Conservation (phyloP, 2,888 invertebrate species). For the Phortica okadai region DNA sequence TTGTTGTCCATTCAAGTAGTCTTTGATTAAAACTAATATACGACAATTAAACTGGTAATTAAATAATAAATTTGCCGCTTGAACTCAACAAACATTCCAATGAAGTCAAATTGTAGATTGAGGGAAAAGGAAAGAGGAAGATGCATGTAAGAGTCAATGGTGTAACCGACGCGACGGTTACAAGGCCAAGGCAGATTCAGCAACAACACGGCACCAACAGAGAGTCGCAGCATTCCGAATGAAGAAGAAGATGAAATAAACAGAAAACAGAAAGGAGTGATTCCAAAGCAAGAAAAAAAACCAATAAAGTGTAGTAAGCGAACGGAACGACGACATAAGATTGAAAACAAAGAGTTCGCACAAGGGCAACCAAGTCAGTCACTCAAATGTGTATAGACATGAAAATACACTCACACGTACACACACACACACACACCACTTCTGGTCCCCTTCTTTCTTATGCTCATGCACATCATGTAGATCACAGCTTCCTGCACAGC, state of each 20-base stretch:
- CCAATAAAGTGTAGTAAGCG: constrained; percentile 13
- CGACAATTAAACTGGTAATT: constrained; percentile 25
- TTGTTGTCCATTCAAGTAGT: no score
- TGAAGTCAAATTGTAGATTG: no score
- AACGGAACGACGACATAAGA: constrained; percentile 10
- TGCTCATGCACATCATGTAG: background rate
- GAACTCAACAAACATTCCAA: background rate
- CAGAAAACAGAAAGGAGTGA: background rate
- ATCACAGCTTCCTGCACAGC: constrained; percentile 18
- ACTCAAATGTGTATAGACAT: background rate
- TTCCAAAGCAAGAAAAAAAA: background rate
- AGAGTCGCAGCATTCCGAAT: background rate
- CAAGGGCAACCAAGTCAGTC: constrained; percentile 22
- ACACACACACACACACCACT: background rate
- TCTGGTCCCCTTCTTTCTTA: no score
- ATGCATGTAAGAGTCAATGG: no score
- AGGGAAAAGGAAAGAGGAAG: no score
- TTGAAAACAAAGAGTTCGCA: constrained; percentile 28
- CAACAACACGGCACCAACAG: background rate
- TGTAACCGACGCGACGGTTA: background rate
- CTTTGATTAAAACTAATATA: constrained; percentile 20
- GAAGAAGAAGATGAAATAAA: background rate
- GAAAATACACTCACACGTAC: background rate
- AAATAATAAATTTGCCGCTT: constrained; percentile 14
- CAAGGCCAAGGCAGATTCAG: constrained; percentile 27